These are phyloP conservation scores for Diadegma fenestrale DNA, from an alignment of 2,888 invertebrate genomes.

Conservation along the genomic window DNA sequence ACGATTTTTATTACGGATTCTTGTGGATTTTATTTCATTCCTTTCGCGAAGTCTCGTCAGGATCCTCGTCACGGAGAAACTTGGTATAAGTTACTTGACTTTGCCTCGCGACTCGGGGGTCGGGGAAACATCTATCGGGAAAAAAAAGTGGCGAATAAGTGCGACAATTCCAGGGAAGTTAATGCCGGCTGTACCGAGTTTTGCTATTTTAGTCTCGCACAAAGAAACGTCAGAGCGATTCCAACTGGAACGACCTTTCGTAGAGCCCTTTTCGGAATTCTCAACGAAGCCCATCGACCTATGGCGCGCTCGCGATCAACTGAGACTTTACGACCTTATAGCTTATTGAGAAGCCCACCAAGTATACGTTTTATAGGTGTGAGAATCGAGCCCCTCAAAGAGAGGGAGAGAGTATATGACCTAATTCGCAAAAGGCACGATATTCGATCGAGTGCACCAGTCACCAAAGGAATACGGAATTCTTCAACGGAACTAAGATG, in stretches of 20 bases:
- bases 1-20: constrained; percentile 20
- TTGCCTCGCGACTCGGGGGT: not conserved
- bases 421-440: constrained; percentile 36
- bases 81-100: constrained; percentile 1
- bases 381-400: constrained; percentile 18
- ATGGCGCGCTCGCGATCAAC: constrained; percentile 60
- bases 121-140: not conserved
- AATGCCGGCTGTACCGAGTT: not conserved
- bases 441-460: constrained; percentile 28
- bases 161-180: constrained; percentile 61
- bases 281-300: constrained; percentile 49
- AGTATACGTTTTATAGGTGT: constrained; percentile 32
- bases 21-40: not conserved
- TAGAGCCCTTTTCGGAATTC: constrained; percentile 64
- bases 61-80: constrained; percentile 23
- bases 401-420: constrained; percentile 22
- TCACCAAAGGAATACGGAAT: constrained; percentile 10
- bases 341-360: constrained; percentile 39
- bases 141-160: constrained; percentile 20
- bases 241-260: constrained; percentile 51
- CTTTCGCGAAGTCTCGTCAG: not conserved
- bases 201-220: constrained; percentile 39
- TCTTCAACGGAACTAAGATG: not conserved
- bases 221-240: not conserved
- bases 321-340: constrained; percentile 61